Base-by-base conservation (phyloP, 2,113 vertebrate genomes). In the Solea solea region DNA sequence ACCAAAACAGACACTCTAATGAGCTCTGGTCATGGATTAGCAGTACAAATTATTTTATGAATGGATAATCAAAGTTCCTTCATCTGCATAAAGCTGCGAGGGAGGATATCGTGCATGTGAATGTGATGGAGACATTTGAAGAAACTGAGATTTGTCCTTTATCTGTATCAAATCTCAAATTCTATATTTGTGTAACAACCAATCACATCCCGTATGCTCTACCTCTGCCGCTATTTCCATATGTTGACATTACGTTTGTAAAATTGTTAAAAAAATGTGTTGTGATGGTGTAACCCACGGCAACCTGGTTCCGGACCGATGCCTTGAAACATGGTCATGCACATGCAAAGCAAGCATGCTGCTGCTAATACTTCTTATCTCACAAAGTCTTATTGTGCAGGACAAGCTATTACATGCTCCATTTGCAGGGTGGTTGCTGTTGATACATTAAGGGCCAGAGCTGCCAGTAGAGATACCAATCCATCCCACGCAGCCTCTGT, bases 291-390 rank as follows among this genome's bases (percentile, higher is more conserved):
- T 34, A 34, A 34, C 34, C 34, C 80, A 95, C 95, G n/a, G 95
- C 4, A 94, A 95, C 87, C 95, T 94, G 84, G 92, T 93, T 76
- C 27, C 93, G 94, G 81, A 94, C 93, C 80, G 46, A 80, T 78
- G 90, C 92, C 78, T 67, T 82, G 93, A 95, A 84, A 92, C 3
- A 15, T 9, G 48, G 9, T 39, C 7, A 9, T 92, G 16, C 66
- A 49, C 56, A 77, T 96, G 95, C 79, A 95, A 93, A 72, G 92
- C 94, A 27, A 77, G 94, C 93, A 40, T 84, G 93, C 46, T 94
- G 93, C 85, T 93, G 92, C 87, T 95, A 95, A 84, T 92, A 92
- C 86, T 91, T 96, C 74, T 92, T 96, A 88, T 95, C 95, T 76
- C 92, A 95, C 90, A 51, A 86, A 94, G 83, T 92, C 88, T 94